These are phyloP conservation scores for Drosophila nigritarsus DNA, from an alignment of 2,888 invertebrate genomes.

Conservation along the genomic window DNA sequence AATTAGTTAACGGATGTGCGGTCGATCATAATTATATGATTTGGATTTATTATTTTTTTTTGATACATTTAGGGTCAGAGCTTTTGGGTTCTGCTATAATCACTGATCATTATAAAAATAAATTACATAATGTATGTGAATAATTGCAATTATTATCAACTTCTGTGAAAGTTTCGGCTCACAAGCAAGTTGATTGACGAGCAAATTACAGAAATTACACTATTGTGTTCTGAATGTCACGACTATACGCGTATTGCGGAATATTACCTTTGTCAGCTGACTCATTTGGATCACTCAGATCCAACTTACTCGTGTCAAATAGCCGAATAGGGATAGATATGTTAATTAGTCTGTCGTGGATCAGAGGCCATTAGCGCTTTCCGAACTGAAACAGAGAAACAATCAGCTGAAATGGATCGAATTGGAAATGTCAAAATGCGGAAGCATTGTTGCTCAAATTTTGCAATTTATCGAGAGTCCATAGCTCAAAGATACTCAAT, in stretches of 20 bases:
- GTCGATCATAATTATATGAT: constrained; percentile 29
- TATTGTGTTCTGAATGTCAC: constrained; percentile 13
- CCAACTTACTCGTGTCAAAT: constrained; percentile 4
- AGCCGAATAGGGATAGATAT: constrained; percentile 22
- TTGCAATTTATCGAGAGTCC: constrained; percentile 1
- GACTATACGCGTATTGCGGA: not conserved
- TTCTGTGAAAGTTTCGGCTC: not conserved
- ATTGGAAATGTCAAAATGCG: constrained; percentile 7
- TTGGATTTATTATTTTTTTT: not conserved
- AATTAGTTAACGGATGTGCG: constrained; percentile 66
- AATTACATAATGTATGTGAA: not conserved
- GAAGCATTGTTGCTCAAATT: constrained; percentile 14
- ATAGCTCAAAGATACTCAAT: not conserved
- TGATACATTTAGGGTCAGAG: constrained; percentile 1
- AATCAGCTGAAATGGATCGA: not conserved
- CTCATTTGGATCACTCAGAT: not conserved
- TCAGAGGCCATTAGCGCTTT: constrained; percentile 12
- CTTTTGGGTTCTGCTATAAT: constrained; percentile 25
- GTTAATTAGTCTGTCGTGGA: constrained; percentile 48
- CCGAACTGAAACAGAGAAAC: constrained; percentile 8
- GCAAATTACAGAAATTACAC: constrained; percentile 32
- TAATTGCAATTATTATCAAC: constrained; percentile 23
- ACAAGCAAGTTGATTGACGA: constrained; percentile 28
- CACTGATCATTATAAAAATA: constrained; percentile 37
- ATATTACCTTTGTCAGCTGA: constrained; percentile 4